Evolutionary conservation across 2,113 vertebrate genomes (phyloP), one percentile per base, ranked within the genome.

Genomic region (Benthochromis sp.): DNA sequence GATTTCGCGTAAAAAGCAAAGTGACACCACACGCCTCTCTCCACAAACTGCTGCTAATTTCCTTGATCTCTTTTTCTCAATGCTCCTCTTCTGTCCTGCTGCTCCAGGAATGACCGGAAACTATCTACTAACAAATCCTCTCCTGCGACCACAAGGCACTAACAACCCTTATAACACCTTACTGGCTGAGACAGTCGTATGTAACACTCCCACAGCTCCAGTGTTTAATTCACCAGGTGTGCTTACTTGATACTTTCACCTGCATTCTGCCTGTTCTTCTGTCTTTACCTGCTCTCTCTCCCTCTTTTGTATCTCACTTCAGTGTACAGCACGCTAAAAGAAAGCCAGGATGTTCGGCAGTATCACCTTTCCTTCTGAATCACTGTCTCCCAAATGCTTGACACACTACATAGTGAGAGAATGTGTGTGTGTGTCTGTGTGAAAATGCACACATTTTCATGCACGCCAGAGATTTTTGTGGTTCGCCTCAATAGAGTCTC

Each of bases 41-140:
- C 4, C 14, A 76, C 43, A 76, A 19, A 29, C 71, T 45, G 54
- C 40, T 47, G 69, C 71, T 76, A 31, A 76, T 76, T 16, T 90
- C 69, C 43, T 66, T 71, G 50, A 84, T 47, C 86, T 83, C 80
- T 29, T 80, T 52, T 81, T 83, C 92, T 81, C 90, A 80, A 87
- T 96, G 91, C 93, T 97, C 96, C 96, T 97, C 96, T 97, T 98
- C 95, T 98, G 95, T 97, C 97, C 97, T 94, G 96, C 97, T 97
- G 94, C 97, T 98, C 97, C 97, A 99, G 99, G 98, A 97, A 99
- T 99, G 99, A 99, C 98, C 97, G 98, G 98, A 97, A 99, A 99
- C 98, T 99, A 99, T 97, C 99, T 99, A 98, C 98, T 99, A 98
- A 99, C 99, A 98, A 99, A 99, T 94, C 99, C 99, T 98, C 99